Conservation (phyloP, 2,797 vertebrate genomes). For the Pseudopleuronectes americanus region DNA sequence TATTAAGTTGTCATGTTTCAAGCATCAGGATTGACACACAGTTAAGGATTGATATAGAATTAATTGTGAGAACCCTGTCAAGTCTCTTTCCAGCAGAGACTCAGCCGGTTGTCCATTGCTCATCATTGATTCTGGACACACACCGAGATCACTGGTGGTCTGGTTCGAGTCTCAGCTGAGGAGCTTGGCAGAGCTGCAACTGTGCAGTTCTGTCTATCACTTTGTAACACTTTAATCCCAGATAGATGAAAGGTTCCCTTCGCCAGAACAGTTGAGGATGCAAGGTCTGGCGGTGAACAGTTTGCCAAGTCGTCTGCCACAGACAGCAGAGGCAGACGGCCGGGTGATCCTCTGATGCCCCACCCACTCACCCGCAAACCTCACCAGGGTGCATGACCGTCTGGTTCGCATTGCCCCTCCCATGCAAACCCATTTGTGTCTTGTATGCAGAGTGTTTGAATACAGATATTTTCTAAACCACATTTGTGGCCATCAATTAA, state of each 20-base stretch:
- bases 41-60: neutral
- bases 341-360: constrained; percentile 13
- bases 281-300: constrained; percentile 1
- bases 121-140: constrained; percentile 18
- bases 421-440: neutral
- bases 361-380: neutral
- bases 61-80: neutral
- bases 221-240: constrained; percentile 22
- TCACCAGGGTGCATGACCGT: constrained; percentile 8
- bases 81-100: neutral
- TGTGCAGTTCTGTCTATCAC: constrained; percentile 13
- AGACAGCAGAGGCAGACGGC: constrained; percentile 13
- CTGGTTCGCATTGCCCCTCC: constrained; percentile 10
- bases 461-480: no score
- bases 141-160: constrained; percentile 3
- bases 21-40: neutral
- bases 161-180: constrained; percentile 17
- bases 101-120: neutral
- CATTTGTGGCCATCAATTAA: no score
- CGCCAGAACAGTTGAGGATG: constrained; percentile 16
- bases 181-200: constrained; percentile 15
- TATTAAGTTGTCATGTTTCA: no score
- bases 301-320: constrained; percentile 29
- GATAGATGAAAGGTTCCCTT: constrained; percentile 13
- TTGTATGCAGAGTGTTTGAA: no score